phyloP scores from a whole-genome alignment of 2,888 invertebrate species.

The Eupithecia abbreviata region DNA sequence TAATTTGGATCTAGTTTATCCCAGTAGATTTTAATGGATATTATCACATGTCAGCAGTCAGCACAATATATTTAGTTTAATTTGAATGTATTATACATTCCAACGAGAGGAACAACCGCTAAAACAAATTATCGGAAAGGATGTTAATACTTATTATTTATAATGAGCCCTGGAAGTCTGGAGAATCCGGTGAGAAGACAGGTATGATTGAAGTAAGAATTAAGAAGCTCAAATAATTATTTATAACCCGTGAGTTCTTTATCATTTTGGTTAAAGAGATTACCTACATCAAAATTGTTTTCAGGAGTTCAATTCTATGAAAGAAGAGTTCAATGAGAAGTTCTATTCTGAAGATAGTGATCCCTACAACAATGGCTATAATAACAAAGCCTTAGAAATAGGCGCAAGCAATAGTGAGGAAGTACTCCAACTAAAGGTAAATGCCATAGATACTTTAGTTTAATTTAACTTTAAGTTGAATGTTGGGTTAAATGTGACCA shows the following conservation, averaged over 20 bases:
- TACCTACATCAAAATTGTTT: constrained; percentile 39
- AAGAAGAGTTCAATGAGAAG: constrained; percentile 77
- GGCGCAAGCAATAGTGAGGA: constrained; percentile 60
- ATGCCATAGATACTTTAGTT: background rate
- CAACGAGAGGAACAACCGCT: background rate
- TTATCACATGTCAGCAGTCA: constrained; percentile 25
- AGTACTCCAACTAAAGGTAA: constrained; percentile 68
- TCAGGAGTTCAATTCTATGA: constrained; percentile 73
- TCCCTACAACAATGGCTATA: constrained; percentile 53
- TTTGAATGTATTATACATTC: background rate
- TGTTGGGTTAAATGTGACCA: background rate
- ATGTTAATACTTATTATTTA: background rate
- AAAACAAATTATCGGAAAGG: background rate
- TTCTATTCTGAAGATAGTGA: constrained; percentile 69
- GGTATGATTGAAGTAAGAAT: constrained; percentile 16
- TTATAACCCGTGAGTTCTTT: background rate
- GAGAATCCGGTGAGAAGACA: constrained; percentile 5
- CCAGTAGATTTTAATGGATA: constrained; percentile 17
- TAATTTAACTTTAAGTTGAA: background rate
- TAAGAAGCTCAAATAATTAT: background rate
- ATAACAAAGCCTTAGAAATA: constrained; percentile 47
- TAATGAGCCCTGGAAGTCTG: background rate
- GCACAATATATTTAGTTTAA: constrained; percentile 12
- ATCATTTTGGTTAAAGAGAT: background rate
- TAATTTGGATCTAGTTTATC: constrained; percentile 36